These are phyloP conservation scores for Forbesichthys agassizii DNA, from an alignment of 2,113 vertebrate genomes.

Conservation along the genomic window DNA sequence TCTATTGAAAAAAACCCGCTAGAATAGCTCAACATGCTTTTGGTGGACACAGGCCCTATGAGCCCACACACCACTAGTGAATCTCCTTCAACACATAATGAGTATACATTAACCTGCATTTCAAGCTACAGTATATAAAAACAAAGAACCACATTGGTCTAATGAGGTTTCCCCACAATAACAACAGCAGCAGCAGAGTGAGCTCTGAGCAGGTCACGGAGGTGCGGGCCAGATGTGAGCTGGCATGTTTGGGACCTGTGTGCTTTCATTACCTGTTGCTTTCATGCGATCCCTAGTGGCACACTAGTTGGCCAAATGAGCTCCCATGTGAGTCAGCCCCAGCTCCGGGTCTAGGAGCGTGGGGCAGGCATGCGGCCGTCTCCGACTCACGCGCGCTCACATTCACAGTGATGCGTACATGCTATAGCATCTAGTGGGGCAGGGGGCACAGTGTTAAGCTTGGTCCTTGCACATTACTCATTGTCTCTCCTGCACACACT, in stretches of 20 bases:
- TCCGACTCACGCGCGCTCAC: slow-evolving; percentile 27
- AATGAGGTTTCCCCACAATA: background rate
- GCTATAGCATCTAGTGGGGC: background rate
- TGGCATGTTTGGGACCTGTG: slow-evolving; percentile 50
- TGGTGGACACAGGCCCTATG: too few species aligned
- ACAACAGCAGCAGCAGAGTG: background rate
- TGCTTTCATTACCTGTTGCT: slow-evolving; percentile 54
- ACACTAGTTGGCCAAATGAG: slow-evolving; percentile 66
- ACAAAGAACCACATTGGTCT: too few species aligned
- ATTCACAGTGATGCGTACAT: slow-evolving; percentile 22
- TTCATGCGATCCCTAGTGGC: slow-evolving; percentile 56
- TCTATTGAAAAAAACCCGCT: too few species aligned
- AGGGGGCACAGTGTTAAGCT: background rate
- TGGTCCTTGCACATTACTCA: slow-evolving; percentile 18
- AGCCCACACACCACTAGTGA: background rate
- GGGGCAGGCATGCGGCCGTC: slow-evolving; percentile 39
- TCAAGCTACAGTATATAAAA: background rate
- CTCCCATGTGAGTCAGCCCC: slow-evolving; percentile 60
- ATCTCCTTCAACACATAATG: background rate
- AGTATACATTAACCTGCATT: background rate
- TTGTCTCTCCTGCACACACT: background rate
- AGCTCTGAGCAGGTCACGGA: slow-evolving; percentile 29
- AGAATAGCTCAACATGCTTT: too few species aligned
- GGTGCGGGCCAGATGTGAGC: slow-evolving; percentile 55
- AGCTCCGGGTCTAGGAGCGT: slow-evolving; percentile 50